Evolutionary conservation across 1,140 invertebrate genomes (phyloP).

Genomic region (Tribolium castaneum): DNA sequence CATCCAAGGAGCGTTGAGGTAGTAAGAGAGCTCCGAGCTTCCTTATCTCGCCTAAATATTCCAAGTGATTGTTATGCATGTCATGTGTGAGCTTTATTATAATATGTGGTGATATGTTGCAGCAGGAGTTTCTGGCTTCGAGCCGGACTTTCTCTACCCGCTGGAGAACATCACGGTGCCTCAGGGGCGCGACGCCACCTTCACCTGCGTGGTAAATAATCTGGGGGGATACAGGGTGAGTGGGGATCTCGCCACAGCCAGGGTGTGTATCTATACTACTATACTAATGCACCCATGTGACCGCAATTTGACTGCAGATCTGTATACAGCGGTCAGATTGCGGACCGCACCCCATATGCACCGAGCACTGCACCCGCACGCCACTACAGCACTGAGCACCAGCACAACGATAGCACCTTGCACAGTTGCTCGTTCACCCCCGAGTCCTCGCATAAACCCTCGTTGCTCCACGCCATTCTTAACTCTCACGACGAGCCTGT

Average conservation of each 20-base stretch:
- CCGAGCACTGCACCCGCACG: constrained; percentile 50
- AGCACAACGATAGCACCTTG: constrained; percentile 41
- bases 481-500: too few relatives aligned
- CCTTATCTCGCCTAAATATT: constrained; percentile 42
- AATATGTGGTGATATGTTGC: constrained; percentile 52
- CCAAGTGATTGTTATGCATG: constrained; percentile 42
- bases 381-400: constrained; percentile 45
- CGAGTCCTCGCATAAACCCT: not conserved
- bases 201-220: constrained; percentile 91
- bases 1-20: constrained; percentile 33
- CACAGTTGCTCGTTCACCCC: constrained; percentile 8
- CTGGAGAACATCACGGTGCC: constrained; percentile 88
- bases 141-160: constrained; percentile 86
- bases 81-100: constrained; percentile 39
- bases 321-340: constrained; percentile 45
- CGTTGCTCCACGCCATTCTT: not conserved
- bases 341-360: constrained; percentile 35
- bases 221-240: constrained; percentile 93
- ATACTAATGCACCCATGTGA: constrained; percentile 51
- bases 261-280: constrained; percentile 74
- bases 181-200: constrained; percentile 87
- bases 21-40: constrained; percentile 18
- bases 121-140: constrained; percentile 72
- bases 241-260: constrained; percentile 83
- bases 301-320: constrained; percentile 44